Conservation (phyloP, 1,140 invertebrate genomes). For the Oryzaephilus surinamensis region DNA sequence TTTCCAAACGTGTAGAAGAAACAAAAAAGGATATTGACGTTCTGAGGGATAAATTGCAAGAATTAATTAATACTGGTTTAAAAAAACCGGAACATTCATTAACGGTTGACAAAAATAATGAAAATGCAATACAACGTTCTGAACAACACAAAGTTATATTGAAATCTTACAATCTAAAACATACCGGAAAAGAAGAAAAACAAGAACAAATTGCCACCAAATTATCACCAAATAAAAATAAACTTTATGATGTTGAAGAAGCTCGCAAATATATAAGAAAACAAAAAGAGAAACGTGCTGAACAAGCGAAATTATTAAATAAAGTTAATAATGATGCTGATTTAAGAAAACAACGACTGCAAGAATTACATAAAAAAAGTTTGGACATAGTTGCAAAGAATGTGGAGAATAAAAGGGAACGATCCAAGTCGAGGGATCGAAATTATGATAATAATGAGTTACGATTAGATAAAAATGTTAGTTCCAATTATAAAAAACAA, state of each 20-base stretch:
- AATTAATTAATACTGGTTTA: no score
- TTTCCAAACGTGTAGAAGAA: no score
- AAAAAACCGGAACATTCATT: no score
- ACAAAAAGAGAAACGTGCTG: constrained; percentile 25
- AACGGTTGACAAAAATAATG: no score
- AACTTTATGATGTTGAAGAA: constrained; percentile 24
- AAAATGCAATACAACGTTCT: no score
- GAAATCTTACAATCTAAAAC: no score
- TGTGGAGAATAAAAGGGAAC: constrained; percentile 20
- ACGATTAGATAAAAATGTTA: constrained; percentile 5
- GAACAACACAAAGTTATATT: no score
- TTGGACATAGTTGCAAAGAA: constrained; percentile 27
- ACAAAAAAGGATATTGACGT: no score
- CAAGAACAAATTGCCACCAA: constrained; percentile 91
- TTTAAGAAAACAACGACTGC: constrained; percentile 27
- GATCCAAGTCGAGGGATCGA: constrained; percentile 17
- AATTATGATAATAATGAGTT: not conserved
- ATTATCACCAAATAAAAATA: constrained; percentile 81
- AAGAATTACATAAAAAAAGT: constrained; percentile 30
- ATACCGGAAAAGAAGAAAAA: no score
- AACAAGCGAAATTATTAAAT: constrained; percentile 17
- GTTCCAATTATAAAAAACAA: constrained; percentile 5
- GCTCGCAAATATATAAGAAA: constrained; percentile 30
- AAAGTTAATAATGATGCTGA: constrained; percentile 17
- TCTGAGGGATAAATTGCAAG: no score